Evolutionary conservation across 2,888 invertebrate species (phyloP), one percentile per base, ranked within the genome.

Genomic region (Tinea pellionella): DNA sequence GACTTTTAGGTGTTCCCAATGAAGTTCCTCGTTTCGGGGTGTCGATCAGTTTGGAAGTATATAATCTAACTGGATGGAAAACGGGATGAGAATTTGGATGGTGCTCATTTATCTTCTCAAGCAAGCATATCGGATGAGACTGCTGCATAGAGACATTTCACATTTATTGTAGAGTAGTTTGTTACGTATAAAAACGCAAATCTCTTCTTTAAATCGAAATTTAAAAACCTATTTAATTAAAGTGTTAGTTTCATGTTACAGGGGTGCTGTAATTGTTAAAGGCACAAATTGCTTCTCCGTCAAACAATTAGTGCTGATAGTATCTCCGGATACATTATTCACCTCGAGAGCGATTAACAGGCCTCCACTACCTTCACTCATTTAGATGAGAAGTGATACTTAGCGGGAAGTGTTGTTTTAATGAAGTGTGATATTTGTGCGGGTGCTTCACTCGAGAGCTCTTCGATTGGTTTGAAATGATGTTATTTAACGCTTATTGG

Each of bases 251-350:
- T 37, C 11, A 16, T 55, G 2, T n/a, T 19, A 29, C 55, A 19
- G 55, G 24, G 53, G 53, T 12, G 53, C 12, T 1, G 53, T 53
- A 53, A 53, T 53, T 53, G 24, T 53, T 53, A 24, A 18, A 12
- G 53, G 53, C 24, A 15, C 47, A 30, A 18, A 59, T 59, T 59
- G 47, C 69, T 70, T 67, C 70, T 69, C 68, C 72, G 69, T 75
- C 73, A 73, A 80, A 78, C 77, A 77, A 80, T 80, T 79, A 78
- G 69, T 67, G 69, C 65, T 70, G 79, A 80, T 80, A 71, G 69
- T 74, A 73, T 72, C 71, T 63, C 69, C 65, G 65, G 66, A 47
- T 47, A 67, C 72, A 78, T 80, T 74, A 76, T 67, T 77, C 77
- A 78, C 72, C 69, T 69, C 67, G 47, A 24, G 12, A 24, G 47